Evolutionary conservation across 2,888 invertebrate genomes (phyloP), one percentile per base, ranked within the genome.

Genomic region (Mythimna pallens): DNA sequence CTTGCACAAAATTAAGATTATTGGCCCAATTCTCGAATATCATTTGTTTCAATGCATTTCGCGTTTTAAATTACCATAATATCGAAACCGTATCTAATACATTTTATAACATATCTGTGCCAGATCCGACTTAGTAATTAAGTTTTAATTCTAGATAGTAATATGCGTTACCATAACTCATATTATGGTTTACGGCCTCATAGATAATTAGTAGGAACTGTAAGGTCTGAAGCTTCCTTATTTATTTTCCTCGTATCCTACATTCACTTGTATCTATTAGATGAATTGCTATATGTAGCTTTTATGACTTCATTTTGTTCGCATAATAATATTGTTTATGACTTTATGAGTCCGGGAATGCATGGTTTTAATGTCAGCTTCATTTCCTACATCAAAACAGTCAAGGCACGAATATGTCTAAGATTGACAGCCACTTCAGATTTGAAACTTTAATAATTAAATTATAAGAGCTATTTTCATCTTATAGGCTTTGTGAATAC

Each of bases 191-290:
- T 72, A 72, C 52, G 68, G 50, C 50, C 61, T 71, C 57, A 67
- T 25, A 50, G 54, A 70, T 79, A 83, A 82, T 83, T 70, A 70
- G 52, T 76, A 76, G 81, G 84, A 84, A 86, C 81, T 78, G 55
- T 67, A 69, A 72, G 34, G 50, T 68, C 67, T 78, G 52, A 59
- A 58, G 70, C 73, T 86, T 84, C 82, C 84, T 84, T 76, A 78
- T 81, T 70, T 67, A 73, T 77, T 81, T 84, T 66, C 68, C 67
- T 75, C 40, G 43, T 66, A 64, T 69, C 54, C 55, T 66, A 58
- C 75, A 80, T 81, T 70, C 70, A 68, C 80, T 74, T 50, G 43
- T 50, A 61, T 25, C 5, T 66, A 57, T 68, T 66, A 83, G 66
- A 73, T 73, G 69, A 73, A 83, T 66, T 71, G 66, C 30, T 57